A percentile compares a stretch with the other conserved stretches of the same genome.
phyloP scores from a whole-genome alignment of 1,140 invertebrate species.

The Zaprionus vittiger region DNA sequence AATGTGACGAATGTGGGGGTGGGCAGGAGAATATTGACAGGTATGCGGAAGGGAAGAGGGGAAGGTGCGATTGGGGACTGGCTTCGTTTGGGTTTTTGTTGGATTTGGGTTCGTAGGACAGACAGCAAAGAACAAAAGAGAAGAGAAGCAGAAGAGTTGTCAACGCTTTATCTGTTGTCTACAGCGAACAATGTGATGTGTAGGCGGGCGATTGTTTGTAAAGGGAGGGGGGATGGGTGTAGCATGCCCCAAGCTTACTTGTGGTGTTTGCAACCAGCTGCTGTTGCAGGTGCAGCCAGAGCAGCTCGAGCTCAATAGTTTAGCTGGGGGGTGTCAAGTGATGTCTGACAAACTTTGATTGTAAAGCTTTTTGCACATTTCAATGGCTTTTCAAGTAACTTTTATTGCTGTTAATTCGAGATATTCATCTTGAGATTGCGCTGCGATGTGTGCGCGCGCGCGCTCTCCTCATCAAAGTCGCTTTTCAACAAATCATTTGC shows the following conservation, averaged over 20 bases:
- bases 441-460: background rate
- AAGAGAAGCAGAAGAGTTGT: constrained; percentile 44
- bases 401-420: constrained; percentile 15
- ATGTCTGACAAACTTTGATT: background rate
- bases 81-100: constrained; percentile 4
- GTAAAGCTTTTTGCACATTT: constrained; percentile 5
- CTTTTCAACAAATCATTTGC: constrained; percentile 28
- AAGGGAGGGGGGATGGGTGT: background rate
- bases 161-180: constrained; percentile 68
- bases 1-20: constrained; percentile 41
- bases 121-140: no score
- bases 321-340: background rate
- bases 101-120: constrained; percentile 35
- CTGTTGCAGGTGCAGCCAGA: background rate
- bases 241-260: background rate
- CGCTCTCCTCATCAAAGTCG: background rate
- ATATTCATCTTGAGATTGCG: constrained; percentile 7
- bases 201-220: background rate
- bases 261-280: constrained; percentile 1
- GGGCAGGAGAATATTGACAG: background rate
- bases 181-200: constrained; percentile 62
- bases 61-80: constrained; percentile 18
- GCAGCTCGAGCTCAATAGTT: background rate
- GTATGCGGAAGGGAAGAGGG: constrained; percentile 2
- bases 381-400: background rate